These are phyloP conservation scores for Brachystomella parvula DNA, from an alignment of 1,140 invertebrate species.

Conservation along the genomic window DNA sequence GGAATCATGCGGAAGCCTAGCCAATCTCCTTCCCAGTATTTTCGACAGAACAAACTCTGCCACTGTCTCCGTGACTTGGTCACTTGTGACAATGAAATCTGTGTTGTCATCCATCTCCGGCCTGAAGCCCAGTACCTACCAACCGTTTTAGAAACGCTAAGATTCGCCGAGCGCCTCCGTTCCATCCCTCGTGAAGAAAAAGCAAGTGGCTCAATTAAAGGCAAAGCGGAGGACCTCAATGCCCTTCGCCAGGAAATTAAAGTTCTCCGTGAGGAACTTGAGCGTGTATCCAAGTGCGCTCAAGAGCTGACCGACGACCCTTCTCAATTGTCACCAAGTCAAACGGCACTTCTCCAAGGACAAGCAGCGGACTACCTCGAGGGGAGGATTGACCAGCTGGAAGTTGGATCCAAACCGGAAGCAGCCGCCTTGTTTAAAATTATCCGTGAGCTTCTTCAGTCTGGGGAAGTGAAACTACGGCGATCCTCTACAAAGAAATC, in stretches of 20 bases:
- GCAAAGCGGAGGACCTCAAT: not conserved
- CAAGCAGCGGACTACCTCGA: slow-evolving; percentile 7
- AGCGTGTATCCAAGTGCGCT: not conserved
- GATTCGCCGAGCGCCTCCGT: slow-evolving; percentile 18
- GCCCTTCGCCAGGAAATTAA: slow-evolving; percentile 6
- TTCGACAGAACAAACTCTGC: slow-evolving; percentile 25
- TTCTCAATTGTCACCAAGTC: not conserved
- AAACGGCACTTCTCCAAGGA: not conserved
- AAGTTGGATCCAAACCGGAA: slow-evolving; percentile 2
- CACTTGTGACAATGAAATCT: slow-evolving; percentile 14
- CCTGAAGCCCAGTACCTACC: slow-evolving; percentile 18
- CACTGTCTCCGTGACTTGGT: slow-evolving; percentile 33
- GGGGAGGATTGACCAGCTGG: not conserved
- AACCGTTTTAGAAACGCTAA: slow-evolving; percentile 15
- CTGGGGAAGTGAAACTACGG: not conserved
- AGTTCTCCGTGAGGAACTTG: slow-evolving; percentile 12
- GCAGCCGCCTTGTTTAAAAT: slow-evolving; percentile 18
- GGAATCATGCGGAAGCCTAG: not conserved
- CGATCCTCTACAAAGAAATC: not conserved
- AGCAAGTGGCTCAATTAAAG: not conserved
- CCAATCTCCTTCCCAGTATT: slow-evolving; percentile 15
- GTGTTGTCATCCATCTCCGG: slow-evolving; percentile 25
- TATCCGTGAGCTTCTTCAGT: slow-evolving; percentile 3
- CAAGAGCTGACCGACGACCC: not conserved
- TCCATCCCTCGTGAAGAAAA: not conserved